A percentile compares a stretch with the other conserved stretches of the same genome.
Evolutionary conservation across 1,140 invertebrate genomes (phyloP).

Genomic region (Cotesia chilonis): DNA sequence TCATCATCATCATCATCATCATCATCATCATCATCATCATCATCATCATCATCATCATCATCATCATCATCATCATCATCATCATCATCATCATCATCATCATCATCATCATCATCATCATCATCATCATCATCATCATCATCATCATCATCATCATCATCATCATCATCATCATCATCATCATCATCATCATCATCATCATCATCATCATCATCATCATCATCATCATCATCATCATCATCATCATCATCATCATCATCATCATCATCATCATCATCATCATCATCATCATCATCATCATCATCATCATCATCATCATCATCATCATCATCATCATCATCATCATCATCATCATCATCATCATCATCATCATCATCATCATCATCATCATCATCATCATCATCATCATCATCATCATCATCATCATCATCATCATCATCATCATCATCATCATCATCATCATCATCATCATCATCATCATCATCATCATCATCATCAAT

Average conservation of each 20-base stretch:
- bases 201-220: constrained; percentile 13
- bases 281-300: constrained; percentile 24
- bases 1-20: not conserved
- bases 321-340: constrained; percentile 13
- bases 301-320: not conserved
- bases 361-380: not conserved
- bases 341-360: constrained; percentile 24
- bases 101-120: constrained; percentile 24
- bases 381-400: constrained; percentile 13
- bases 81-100: constrained; percentile 13
- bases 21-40: constrained; percentile 13
- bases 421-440: not conserved
- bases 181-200: not conserved
- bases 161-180: constrained; percentile 24
- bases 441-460: constrained; percentile 13
- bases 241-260: not conserved
- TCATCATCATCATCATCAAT: constrained; percentile 5
- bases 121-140: not conserved
- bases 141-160: constrained; percentile 13
- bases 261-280: constrained; percentile 13
- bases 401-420: constrained; percentile 24
- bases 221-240: constrained; percentile 24
- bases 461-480: constrained; percentile 24
- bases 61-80: not conserved
- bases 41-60: constrained; percentile 24